phyloP scores from a whole-genome alignment of 2,888 invertebrate genomes.

The Drosophila nigricruria region DNA sequence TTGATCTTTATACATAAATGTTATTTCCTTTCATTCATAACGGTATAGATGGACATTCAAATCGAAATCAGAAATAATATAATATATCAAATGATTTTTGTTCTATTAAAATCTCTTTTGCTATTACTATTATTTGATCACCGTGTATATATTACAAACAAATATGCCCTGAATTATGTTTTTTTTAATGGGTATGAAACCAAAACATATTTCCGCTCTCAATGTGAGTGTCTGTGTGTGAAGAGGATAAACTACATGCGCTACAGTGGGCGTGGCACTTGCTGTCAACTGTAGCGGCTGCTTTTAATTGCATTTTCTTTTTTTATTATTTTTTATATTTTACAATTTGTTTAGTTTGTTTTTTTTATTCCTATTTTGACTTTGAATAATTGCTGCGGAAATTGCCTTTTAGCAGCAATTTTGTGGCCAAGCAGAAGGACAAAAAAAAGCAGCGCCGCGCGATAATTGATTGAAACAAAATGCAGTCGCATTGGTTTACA shows the following conservation, averaged over 20 bases:
- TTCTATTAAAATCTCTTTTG: too few relatives aligned
- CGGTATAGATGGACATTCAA: too few relatives aligned
- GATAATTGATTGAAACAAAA: conserved; percentile 70
- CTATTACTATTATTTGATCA: too few relatives aligned
- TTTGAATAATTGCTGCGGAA: conserved; percentile 74
- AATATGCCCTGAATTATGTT: not conserved
- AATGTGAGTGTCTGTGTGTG: conserved; percentile 1
- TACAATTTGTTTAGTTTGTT: conserved; percentile 13
- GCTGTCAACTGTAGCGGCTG: conserved; percentile 39
- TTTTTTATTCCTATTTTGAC: conserved; percentile 27
- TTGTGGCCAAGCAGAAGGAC: conserved; percentile 48
- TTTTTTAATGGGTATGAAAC: not conserved
- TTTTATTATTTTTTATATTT: not conserved
- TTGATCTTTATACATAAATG: too few relatives aligned
- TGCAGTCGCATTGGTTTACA: conserved; percentile 54
- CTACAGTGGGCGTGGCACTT: conserved; percentile 22
- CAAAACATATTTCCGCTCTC: not conserved
- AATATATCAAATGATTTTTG: too few relatives aligned
- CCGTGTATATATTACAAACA: too few relatives aligned
- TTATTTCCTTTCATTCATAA: too few relatives aligned
- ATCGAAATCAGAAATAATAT: too few relatives aligned
- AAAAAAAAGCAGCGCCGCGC: conserved; percentile 15
- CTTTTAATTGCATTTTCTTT: conserved; percentile 51
- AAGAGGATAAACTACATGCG: conserved; percentile 12
- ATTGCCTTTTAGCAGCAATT: conserved; percentile 70